Conservation (phyloP, 2,797 vertebrate species). For the Gymnodraco acuticeps region DNA sequence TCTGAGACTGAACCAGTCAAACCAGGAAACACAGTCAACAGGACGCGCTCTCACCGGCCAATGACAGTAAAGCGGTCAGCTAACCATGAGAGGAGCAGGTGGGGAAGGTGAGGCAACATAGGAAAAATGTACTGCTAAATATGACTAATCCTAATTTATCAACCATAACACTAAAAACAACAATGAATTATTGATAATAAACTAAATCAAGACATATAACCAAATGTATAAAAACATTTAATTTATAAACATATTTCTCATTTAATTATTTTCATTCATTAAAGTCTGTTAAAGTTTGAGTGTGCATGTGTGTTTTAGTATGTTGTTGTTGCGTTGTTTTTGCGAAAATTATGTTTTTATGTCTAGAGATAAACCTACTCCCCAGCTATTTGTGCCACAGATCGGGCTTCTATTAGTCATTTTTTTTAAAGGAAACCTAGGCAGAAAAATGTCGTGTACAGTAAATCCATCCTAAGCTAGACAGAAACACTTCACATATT, state of each 20-base stretch:
- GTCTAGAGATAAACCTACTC: background rate
- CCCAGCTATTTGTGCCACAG: conserved; percentile 21
- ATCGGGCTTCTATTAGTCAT: conserved; percentile 19
- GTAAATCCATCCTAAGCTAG: conserved; percentile 18
- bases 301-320: conserved; percentile 1
- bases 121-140: conserved; percentile 81
- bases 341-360: conserved; percentile 18
- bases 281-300: conserved; percentile 21
- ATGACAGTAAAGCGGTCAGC: conserved; percentile 95
- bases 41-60: conserved; percentile 89
- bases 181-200: background rate
- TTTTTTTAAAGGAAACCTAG: conserved; percentile 13
- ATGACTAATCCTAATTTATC: conserved; percentile 15
- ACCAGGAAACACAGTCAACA: conserved; percentile 73
- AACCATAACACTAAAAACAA: conserved; percentile 21
- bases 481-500: conserved; percentile 47
- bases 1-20: conserved; percentile 64
- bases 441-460: background rate
- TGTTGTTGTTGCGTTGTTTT: background rate
- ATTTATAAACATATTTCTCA: conserved; percentile 7
- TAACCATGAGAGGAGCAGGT: conserved; percentile 87
- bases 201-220: conserved; percentile 17
- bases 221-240: conserved; percentile 30
- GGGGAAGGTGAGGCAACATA: conserved; percentile 94
- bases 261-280: conserved; percentile 28